These are phyloP conservation scores for Dipodomys ordii DNA, from an alignment of 2,113 vertebrate species.

Conservation along the genomic window DNA sequence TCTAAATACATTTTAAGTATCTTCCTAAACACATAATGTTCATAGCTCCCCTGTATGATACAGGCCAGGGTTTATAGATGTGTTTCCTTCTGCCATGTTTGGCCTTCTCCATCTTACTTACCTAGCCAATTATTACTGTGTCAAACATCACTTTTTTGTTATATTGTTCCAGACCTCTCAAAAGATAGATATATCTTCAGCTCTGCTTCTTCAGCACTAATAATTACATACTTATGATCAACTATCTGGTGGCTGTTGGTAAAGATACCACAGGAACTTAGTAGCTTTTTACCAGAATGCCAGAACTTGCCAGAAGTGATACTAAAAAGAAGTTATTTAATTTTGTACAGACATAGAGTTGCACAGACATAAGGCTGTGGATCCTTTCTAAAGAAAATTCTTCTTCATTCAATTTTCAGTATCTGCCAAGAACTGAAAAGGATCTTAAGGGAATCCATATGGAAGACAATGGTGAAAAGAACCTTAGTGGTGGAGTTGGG, in stretches of 20 bases:
- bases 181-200: neutral
- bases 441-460: neutral
- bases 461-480: neutral
- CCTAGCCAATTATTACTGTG: neutral
- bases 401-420: conserved; percentile 13
- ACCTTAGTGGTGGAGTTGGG: too few relatives aligned
- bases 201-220: neutral
- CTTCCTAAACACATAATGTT: neutral
- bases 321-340: neutral
- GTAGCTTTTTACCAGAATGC: conserved; percentile 16
- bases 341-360: too few relatives aligned
- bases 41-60: neutral
- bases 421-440: neutral
- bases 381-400: neutral
- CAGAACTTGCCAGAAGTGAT: conserved; percentile 17
- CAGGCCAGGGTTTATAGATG: neutral
- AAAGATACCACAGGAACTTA: neutral
- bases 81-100: conserved; percentile 7
- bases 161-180: neutral
- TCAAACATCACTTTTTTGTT: conserved; percentile 4
- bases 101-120: neutral
- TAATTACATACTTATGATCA: neutral
- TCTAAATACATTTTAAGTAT: neutral
- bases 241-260: neutral
- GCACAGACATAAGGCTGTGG: neutral